These are phyloP conservation scores for Harpagus bidentatus DNA, from an alignment of 2,113 vertebrate genomes.

Conservation along the genomic window DNA sequence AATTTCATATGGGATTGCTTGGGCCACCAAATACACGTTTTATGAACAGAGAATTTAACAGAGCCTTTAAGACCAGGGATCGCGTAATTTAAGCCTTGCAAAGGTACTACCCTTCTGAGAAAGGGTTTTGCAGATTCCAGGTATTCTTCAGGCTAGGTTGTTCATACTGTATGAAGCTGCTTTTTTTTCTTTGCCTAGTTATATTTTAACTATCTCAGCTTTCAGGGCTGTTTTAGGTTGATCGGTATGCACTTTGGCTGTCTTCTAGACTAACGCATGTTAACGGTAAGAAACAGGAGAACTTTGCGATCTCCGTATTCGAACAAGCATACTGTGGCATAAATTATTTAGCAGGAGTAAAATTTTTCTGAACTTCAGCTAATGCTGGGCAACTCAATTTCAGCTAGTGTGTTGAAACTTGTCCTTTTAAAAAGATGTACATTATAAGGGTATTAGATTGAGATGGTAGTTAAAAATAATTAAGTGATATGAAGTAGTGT, in stretches of 20 bases:
- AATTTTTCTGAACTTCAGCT: not conserved
- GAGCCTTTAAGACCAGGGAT: not conserved
- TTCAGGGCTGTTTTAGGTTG: not conserved
- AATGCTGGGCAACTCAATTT: not conserved
- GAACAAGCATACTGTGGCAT: not conserved
- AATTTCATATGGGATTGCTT: not conserved
- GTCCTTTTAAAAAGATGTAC: not conserved
- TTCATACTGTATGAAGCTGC: not conserved
- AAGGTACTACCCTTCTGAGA: not conserved
- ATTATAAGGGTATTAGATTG: not conserved
- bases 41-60: not conserved
- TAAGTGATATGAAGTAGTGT: not conserved
- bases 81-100: not conserved
- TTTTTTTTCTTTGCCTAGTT: not conserved
- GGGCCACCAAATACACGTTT: not conserved
- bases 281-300: not conserved
- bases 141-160: not conserved
- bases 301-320: not conserved
- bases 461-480: not conserved
- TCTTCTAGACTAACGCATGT: no score
- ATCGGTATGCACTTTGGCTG: not conserved
- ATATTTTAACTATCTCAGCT: not conserved
- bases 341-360: not conserved
- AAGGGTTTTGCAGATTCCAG: not conserved
- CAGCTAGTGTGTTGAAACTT: not conserved